Conservation (phyloP, 1,140 invertebrate genomes). For the Drosophila nebulosa region DNA sequence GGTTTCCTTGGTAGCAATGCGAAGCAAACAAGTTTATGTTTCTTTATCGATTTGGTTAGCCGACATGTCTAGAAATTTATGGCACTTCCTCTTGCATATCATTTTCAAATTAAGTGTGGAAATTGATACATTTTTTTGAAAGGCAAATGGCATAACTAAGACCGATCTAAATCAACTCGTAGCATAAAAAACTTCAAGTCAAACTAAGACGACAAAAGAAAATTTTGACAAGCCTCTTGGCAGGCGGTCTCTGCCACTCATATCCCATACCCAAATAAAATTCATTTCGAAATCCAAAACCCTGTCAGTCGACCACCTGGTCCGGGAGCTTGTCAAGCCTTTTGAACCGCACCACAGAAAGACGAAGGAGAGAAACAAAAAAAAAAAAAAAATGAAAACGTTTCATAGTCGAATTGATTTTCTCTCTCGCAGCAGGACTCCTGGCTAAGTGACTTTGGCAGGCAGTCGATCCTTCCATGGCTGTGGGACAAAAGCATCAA, state of each 20-base stretch:
- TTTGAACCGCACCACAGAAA: slow-evolving; percentile 27
- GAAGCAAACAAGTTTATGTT: slow-evolving; percentile 48
- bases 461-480: slow-evolving; percentile 39
- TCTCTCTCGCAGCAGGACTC: slow-evolving; percentile 48
- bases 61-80: slow-evolving; percentile 64
- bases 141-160: not conserved
- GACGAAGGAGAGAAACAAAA: too few relatives aligned
- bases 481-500: slow-evolving; percentile 23
- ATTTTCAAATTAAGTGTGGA: slow-evolving; percentile 72
- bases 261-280: slow-evolving; percentile 5
- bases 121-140: slow-evolving; percentile 62
- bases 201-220: slow-evolving; percentile 5
- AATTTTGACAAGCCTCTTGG: slow-evolving; percentile 41
- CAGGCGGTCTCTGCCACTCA: slow-evolving; percentile 34
- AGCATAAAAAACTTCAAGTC: not conserved
- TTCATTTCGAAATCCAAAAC: not conserved
- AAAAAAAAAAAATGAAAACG: slow-evolving; percentile 26
- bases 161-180: not conserved
- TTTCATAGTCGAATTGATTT: slow-evolving; percentile 51
- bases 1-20: slow-evolving; percentile 41
- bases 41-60: slow-evolving; percentile 35
- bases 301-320: slow-evolving; percentile 38
- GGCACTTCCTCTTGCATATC: slow-evolving; percentile 71
- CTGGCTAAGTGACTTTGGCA: slow-evolving; percentile 67
- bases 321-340: slow-evolving; percentile 48